These are phyloP conservation scores for Herpailurus yagouaroundi DNA, from an alignment of 2,113 vertebrate species.

Conservation along the genomic window DNA sequence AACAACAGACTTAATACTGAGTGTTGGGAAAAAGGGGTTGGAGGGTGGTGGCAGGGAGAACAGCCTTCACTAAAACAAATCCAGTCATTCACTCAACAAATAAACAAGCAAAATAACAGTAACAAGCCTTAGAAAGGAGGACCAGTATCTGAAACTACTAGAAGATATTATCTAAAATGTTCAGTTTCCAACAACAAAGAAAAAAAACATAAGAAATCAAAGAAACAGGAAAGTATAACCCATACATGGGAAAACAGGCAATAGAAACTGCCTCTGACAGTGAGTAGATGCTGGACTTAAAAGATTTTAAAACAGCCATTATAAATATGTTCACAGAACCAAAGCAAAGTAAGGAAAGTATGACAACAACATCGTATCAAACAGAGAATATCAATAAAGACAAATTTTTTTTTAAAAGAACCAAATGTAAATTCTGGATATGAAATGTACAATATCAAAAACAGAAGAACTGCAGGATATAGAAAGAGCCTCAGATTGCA, in stretches of 20 bases:
- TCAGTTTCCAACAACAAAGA: not conserved
- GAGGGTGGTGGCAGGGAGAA: not conserved
- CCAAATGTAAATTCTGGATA: not conserved
- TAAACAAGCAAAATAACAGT: not conserved
- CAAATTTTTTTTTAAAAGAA: not conserved
- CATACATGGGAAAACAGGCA: not conserved
- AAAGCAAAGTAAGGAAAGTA: not conserved
- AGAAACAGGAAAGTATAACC: not conserved
- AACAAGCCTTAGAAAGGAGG: not conserved
- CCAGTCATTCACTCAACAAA: not conserved
- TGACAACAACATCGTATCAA: not conserved
- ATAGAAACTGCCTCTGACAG: not conserved
- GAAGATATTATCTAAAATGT: not conserved
- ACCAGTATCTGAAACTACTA: not conserved
- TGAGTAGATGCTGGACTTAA: not conserved
- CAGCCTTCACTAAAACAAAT: not conserved
- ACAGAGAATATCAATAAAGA: conserved; percentile 12
- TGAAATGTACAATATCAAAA: not conserved
- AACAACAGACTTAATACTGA: not conserved
- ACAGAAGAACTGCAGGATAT: not conserved
- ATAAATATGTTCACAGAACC: not conserved
- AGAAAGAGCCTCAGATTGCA: not conserved
- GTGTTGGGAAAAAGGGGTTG: not conserved
- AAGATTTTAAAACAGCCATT: not conserved
- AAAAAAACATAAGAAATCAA: not conserved